Conservation (phyloP, 2,113 vertebrate species). For the Zosterops lateralis region DNA sequence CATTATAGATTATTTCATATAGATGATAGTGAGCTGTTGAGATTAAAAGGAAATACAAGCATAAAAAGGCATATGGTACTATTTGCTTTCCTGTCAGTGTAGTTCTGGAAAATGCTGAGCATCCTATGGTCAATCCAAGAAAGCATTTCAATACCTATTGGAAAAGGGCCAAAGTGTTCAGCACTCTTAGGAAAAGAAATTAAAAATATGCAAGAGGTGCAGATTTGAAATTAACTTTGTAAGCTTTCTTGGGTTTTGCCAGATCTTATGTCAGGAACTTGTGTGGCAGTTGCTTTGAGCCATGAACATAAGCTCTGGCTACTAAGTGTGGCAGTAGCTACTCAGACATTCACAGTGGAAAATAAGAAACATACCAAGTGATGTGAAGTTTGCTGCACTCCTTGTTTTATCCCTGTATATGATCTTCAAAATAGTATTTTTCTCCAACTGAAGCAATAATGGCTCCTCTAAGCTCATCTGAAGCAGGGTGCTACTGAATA, state of each 20-base stretch:
- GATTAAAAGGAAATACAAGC: background rate
- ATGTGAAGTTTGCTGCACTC: background rate
- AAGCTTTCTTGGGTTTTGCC: background rate
- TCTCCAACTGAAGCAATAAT: background rate
- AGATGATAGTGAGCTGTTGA: background rate
- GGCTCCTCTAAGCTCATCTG: background rate
- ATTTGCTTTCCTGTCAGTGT: background rate
- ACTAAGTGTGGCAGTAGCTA: background rate
- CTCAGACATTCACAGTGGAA: background rate
- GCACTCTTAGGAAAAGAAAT: background rate
- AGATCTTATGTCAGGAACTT: background rate
- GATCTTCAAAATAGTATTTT: background rate
- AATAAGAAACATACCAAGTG: background rate
- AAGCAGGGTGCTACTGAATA: conserved; percentile 28
- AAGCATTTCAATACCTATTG: background rate
- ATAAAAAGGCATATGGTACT: background rate
- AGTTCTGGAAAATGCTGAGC: background rate
- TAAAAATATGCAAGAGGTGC: background rate
- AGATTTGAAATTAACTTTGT: background rate
- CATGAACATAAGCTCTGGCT: background rate
- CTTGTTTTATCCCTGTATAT: background rate
- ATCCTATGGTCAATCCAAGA: background rate
- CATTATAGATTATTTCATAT: background rate
- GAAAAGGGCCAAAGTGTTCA: background rate
- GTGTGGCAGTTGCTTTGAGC: background rate